phyloP scores from a whole-genome alignment of 1,140 invertebrate genomes.

The Phocides pigmalion region DNA sequence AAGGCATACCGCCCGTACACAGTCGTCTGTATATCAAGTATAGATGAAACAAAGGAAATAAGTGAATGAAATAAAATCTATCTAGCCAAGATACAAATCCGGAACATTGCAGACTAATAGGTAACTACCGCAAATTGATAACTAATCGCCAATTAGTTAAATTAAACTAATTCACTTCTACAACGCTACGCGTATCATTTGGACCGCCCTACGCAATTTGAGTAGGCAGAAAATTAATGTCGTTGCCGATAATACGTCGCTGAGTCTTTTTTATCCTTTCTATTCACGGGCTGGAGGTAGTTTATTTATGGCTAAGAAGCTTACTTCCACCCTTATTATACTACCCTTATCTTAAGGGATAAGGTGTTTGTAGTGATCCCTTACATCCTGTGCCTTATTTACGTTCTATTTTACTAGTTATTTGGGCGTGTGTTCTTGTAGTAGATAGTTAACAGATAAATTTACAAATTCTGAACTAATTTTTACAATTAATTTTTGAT shows the following conservation, averaged over 20 bases:
- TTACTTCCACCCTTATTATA: constrained; percentile 22
- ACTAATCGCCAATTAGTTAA: no score
- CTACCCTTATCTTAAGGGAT: constrained; percentile 18
- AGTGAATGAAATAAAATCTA: no score
- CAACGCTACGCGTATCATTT: constrained; percentile 36
- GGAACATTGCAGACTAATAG: no score
- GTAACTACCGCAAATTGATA: no score
- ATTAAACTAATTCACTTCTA: no score
- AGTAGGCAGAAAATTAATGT: constrained; percentile 75
- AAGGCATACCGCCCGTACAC: no score
- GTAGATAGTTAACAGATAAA: neutral
- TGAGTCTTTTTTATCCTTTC: constrained; percentile 66
- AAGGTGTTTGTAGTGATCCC: constrained; percentile 17
- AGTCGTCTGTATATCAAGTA: no score
- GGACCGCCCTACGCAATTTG: constrained; percentile 48
- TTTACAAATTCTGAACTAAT: no score
- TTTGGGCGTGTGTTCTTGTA: constrained; percentile 9
- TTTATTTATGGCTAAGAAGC: constrained; percentile 54
- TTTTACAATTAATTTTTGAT: no score
- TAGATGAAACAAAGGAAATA: no score
- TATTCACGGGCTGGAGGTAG: constrained; percentile 56
- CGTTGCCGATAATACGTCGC: constrained; percentile 58
- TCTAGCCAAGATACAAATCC: no score
- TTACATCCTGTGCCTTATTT: constrained; percentile 24
- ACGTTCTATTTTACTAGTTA: constrained; percentile 6